These are phyloP conservation scores for Microctonus aethiopoides DNA, from an alignment of 2,888 invertebrate genomes.

Conservation along the genomic window DNA sequence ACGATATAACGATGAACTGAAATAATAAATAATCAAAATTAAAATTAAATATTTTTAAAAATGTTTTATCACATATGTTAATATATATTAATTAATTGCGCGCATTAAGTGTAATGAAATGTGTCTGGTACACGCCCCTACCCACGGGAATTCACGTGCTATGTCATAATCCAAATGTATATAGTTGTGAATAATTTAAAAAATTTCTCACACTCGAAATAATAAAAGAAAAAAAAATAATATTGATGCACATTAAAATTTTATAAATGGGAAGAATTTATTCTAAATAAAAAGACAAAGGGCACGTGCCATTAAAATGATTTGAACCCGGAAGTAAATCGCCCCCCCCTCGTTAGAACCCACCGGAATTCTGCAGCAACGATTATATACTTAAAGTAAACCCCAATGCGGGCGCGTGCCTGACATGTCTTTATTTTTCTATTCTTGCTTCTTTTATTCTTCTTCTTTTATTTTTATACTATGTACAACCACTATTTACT, in stretches of 20 bases:
- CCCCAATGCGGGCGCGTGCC: conserved; percentile 62
- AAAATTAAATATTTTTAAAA: no score
- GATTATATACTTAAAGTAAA: conserved; percentile 19
- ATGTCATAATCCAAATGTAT: neutral
- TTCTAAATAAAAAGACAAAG: neutral
- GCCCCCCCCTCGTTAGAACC: conserved; percentile 20
- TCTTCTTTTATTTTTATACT: conserved; percentile 13
- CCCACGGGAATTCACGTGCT: conserved; percentile 47
- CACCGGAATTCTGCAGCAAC: conserved; percentile 44
- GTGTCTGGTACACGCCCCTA: conserved; percentile 47
- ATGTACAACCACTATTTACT: neutral
- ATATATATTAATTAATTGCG: conserved; percentile 2
- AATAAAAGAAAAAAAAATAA: neutral
- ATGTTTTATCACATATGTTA: conserved; percentile 2
- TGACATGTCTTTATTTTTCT: conserved; percentile 34
- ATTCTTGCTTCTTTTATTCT: neutral
- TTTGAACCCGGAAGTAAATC: conserved; percentile 4
- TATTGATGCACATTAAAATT: no score
- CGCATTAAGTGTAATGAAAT: neutral
- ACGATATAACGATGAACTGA: conserved; percentile 58
- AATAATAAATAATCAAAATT: conserved; percentile 42
- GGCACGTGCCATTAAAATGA: conserved; percentile 5
- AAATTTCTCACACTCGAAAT: neutral
- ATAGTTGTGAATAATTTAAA: neutral
- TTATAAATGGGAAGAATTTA: no score